A percentile compares a stretch with the other conserved stretches of the same genome.
Evolutionary conservation across 2,797 vertebrate genomes (phyloP).

Genomic region (Philypnodon macrostomus): DNA sequence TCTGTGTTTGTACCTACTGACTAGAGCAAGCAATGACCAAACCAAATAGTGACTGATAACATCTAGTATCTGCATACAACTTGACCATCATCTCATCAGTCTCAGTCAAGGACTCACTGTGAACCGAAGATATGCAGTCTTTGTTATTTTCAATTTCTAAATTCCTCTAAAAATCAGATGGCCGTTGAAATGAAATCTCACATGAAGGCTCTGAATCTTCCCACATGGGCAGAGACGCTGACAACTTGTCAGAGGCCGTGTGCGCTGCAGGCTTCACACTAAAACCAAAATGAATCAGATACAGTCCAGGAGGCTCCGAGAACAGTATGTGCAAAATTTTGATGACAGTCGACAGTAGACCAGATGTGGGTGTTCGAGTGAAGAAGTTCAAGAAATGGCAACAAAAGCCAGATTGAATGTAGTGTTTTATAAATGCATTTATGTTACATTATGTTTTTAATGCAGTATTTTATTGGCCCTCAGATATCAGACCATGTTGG

Average conservation of each 20-base stretch:
- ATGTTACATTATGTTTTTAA: conserved; percentile 12
- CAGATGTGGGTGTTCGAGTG: conserved; percentile 35
- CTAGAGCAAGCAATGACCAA: too few species aligned
- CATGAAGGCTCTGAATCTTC: conserved; percentile 45
- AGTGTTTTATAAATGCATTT: conserved; percentile 1
- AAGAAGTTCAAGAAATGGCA: conserved; percentile 1
- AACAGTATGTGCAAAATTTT: conserved; percentile 12
- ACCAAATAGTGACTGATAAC: too few species aligned
- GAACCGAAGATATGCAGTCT: conserved; percentile 43
- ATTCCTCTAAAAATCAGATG: conserved; percentile 46
- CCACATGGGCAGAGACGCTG: conserved; percentile 64
- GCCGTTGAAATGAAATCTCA: conserved; percentile 34
- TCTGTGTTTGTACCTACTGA: too few species aligned
- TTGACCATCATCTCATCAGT: conserved; percentile 20
- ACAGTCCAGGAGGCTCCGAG: conserved; percentile 26
- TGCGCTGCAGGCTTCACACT: conserved; percentile 42
- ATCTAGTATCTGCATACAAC: too few species aligned
- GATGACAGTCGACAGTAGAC: conserved; percentile 22
- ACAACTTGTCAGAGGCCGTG: conserved; percentile 61
- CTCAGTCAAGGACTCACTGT: conserved; percentile 30
- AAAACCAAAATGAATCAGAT: conserved; percentile 38
- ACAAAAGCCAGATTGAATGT: conserved; percentile 9
- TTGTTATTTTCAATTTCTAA: conserved; percentile 41
- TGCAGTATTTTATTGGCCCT: conserved; percentile 16
- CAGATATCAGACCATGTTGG: conserved; percentile 94